Percentiles rank a stretch among this genome's conserved stretches.
phyloP scores from a whole-genome alignment of 2,888 invertebrate genomes.

The Harpagoxenus sublaevis region DNA sequence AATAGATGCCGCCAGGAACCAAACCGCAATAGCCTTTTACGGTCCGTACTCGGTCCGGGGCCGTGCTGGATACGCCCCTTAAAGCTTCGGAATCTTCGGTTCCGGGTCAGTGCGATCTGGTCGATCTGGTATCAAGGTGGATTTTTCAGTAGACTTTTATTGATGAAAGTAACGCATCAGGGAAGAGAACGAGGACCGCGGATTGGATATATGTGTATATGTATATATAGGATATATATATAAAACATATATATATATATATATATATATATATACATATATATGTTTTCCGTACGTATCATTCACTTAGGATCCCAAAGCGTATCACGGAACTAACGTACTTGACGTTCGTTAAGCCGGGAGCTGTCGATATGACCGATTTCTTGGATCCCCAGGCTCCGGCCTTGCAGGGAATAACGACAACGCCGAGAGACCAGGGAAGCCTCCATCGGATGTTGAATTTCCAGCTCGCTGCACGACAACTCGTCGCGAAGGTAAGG shows the following conservation, averaged over 20 bases:
- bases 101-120: slow-evolving; percentile 76
- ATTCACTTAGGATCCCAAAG: slow-evolving; percentile 70
- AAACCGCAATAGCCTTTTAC: slow-evolving; percentile 68
- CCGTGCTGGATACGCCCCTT: slow-evolving; percentile 62
- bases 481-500: background rate
- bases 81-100: slow-evolving; percentile 68
- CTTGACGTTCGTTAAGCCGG: slow-evolving; percentile 73
- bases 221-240: background rate
- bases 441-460: slow-evolving; percentile 45
- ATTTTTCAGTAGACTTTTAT: slow-evolving; percentile 75
- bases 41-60: slow-evolving; percentile 60
- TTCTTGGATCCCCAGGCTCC: slow-evolving; percentile 37
- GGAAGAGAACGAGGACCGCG: slow-evolving; percentile 54
- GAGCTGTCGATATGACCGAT: slow-evolving; percentile 68
- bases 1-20: slow-evolving; percentile 14
- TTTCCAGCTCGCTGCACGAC: slow-evolving; percentile 41
- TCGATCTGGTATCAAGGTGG: slow-evolving; percentile 69
- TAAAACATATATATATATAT: background rate
- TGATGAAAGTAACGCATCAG: slow-evolving; percentile 70
- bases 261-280: slow-evolving; percentile 16
- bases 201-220: slow-evolving; percentile 55
- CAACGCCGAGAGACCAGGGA: slow-evolving; percentile 29
- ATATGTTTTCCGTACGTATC: slow-evolving; percentile 67
- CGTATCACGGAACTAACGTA: slow-evolving; percentile 65
- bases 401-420: slow-evolving; percentile 23